Conservation (phyloP, 2,113 vertebrate genomes). For the Siniperca chuatsi region DNA sequence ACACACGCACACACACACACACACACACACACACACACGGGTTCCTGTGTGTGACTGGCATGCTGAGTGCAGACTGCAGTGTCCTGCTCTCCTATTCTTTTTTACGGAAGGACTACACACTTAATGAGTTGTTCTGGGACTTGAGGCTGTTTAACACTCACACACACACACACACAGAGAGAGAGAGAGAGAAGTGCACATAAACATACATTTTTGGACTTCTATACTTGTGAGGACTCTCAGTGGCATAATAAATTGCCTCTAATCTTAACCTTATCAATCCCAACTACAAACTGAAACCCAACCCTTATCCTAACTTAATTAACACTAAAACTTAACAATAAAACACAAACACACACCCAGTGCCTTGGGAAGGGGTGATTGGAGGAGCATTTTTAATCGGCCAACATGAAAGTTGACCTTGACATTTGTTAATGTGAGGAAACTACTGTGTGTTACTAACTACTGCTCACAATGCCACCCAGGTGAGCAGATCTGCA, state of each 20-base stretch:
- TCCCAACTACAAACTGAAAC: not conserved
- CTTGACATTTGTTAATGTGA: not conserved
- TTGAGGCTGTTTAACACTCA: slow-evolving; percentile 50
- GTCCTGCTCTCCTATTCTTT: slow-evolving; percentile 63
- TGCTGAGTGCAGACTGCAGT: slow-evolving; percentile 76
- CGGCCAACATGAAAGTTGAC: not conserved
- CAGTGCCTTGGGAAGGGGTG: not conserved
- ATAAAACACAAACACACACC: not conserved
- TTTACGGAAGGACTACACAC: slow-evolving; percentile 49
- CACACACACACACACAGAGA: slow-evolving; percentile 36
- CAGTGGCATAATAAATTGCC: slow-evolving; percentile 1
- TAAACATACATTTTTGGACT: slow-evolving; percentile 1
- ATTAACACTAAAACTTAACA: not conserved
- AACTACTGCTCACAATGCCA: slow-evolving; percentile 5
- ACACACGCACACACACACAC: slow-evolving; percentile 14
- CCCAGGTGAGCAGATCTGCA: not conserved
- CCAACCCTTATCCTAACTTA: not conserved
- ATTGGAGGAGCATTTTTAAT: slow-evolving; percentile 14
- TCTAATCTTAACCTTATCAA: not conserved
- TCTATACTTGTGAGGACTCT: slow-evolving; percentile 9
- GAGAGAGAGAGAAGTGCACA: not conserved
- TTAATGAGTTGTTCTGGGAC: slow-evolving; percentile 82
- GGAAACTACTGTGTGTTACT: not conserved
- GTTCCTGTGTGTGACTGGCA: slow-evolving; percentile 69
- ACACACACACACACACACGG: slow-evolving; percentile 14